Conservation (phyloP, 2,113 vertebrate species). For the Calyptommatus sinebrachiatus region DNA sequence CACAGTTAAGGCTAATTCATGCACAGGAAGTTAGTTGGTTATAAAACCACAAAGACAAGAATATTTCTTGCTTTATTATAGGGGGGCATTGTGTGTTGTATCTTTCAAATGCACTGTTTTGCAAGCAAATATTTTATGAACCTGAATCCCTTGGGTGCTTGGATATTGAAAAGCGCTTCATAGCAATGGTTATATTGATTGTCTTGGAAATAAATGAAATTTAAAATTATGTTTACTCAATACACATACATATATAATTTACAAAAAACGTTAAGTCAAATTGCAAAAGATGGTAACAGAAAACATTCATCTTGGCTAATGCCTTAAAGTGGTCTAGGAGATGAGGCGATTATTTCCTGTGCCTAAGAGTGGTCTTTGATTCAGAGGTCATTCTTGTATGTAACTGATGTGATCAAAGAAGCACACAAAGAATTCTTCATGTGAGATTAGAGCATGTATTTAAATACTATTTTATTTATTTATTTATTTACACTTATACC, state of each 20-base stretch:
- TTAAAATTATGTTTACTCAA: neutral
- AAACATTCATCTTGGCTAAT: neutral
- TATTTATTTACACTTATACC: too few relatives aligned
- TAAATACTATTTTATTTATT: too few relatives aligned
- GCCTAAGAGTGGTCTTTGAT: conserved; percentile 46
- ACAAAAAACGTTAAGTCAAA: neutral
- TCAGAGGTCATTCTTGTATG: conserved; percentile 24
- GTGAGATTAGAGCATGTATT: conserved; percentile 43
- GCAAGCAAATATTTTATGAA: conserved; percentile 37
- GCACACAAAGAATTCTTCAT: conserved; percentile 5
- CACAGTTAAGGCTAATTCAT: conserved; percentile 34
- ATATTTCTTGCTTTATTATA: conserved; percentile 5
- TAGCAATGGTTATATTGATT: neutral
- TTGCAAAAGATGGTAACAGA: neutral
- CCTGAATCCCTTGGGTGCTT: neutral
- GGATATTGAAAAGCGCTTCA: neutral
- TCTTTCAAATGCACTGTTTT: conserved; percentile 16
- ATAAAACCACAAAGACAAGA: neutral
- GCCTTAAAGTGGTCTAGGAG: neutral
- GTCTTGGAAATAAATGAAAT: neutral
- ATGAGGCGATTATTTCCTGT: neutral
- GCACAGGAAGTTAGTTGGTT: conserved; percentile 4
- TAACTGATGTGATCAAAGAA: neutral
- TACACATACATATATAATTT: conserved; percentile 1
- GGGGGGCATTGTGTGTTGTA: conserved; percentile 7